Evolutionary conservation across 2,888 invertebrate species (phyloP).

Genomic region (Aspidapion aeneum): DNA sequence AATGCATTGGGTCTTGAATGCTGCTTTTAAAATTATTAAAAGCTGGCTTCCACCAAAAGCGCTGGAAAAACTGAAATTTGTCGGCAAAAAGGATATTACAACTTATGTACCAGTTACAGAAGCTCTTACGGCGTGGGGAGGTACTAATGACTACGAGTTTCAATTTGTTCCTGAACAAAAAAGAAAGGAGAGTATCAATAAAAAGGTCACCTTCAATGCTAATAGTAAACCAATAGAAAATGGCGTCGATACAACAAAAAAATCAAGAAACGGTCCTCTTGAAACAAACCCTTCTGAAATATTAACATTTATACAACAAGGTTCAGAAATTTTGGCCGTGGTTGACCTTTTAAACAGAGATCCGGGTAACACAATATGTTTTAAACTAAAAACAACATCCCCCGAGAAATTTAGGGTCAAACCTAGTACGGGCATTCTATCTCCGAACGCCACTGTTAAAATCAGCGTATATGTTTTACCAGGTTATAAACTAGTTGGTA

Average conservation of each 20-base stretch:
- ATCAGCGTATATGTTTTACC: constrained; percentile 74
- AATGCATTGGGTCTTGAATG: constrained; percentile 92
- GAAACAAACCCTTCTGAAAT: constrained; percentile 64
- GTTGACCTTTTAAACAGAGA: constrained; percentile 70
- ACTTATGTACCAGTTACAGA: constrained; percentile 73
- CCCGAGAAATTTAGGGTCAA: constrained; percentile 93
- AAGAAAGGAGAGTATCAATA: neutral
- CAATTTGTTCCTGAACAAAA: constrained; percentile 62
- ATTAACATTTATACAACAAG: constrained; percentile 65
- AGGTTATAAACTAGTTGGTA: constrained; percentile 62
- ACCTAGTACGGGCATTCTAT: constrained; percentile 78
- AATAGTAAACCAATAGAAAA: neutral
- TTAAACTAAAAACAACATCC: constrained; percentile 91
- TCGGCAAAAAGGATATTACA: constrained; percentile 69
- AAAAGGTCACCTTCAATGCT: neutral
- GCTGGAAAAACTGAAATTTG: constrained; percentile 83
- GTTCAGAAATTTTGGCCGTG: constrained; percentile 63
- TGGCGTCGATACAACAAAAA: neutral
- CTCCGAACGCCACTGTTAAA: constrained; percentile 58
- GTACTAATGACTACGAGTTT: constrained; percentile 69
- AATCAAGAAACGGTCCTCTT: constrained; percentile 51
- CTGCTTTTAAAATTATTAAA: constrained; percentile 90
- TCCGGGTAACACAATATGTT: constrained; percentile 52
- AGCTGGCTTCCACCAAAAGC: constrained; percentile 83
- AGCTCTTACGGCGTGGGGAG: constrained; percentile 77